These are phyloP conservation scores for Galaxias olidus DNA, from an alignment of 2,797 vertebrate species.

Conservation along the genomic window DNA sequence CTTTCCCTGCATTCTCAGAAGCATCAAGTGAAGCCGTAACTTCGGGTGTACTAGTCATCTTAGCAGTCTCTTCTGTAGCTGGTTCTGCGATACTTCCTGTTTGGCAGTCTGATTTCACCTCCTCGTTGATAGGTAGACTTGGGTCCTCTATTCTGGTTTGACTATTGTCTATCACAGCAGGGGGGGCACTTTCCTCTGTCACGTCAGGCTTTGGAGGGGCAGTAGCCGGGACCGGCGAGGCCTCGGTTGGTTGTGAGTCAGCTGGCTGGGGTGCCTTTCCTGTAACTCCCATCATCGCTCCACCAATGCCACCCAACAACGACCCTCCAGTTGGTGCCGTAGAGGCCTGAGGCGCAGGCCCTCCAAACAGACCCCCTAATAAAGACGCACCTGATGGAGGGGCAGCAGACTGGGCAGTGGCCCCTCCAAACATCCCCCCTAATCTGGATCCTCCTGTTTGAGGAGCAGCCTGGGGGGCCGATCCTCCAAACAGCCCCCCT, in stretches of 20 bases:
- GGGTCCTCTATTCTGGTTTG: conserved; percentile 27
- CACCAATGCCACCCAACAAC: conserved; percentile 62
- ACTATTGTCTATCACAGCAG: conserved; percentile 18
- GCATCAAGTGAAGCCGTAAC: conserved; percentile 32
- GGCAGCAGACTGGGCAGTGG: conserved; percentile 52
- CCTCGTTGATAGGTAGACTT: conserved; percentile 20
- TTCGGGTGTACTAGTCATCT: conserved; percentile 16
- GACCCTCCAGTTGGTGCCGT: conserved; percentile 49
- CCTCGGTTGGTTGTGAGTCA: conserved; percentile 44
- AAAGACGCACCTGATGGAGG: conserved; percentile 67
- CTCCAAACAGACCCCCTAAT: conserved; percentile 75
- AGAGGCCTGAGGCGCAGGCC: conserved; percentile 45
- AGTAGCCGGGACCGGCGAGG: conserved; percentile 30
- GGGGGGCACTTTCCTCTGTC: conserved; percentile 44
- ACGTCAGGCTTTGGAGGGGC: conserved; percentile 29
- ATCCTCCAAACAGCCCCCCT: conserved; percentile 21
- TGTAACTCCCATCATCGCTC: conserved; percentile 64
- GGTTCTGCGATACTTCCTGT: conserved; percentile 8
- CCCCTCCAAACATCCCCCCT: conserved; percentile 70
- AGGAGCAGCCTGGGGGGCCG: conserved; percentile 60
- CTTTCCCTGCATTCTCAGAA: conserved; percentile 35
- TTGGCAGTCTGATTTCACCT: conserved; percentile 26
- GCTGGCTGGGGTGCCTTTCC: conserved; percentile 51
- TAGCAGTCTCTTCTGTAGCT: conserved; percentile 19
- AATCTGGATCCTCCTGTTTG: conserved; percentile 67